phyloP scores from a whole-genome alignment of 2,797 vertebrate species.

The Knipowitschia caucasica region DNA sequence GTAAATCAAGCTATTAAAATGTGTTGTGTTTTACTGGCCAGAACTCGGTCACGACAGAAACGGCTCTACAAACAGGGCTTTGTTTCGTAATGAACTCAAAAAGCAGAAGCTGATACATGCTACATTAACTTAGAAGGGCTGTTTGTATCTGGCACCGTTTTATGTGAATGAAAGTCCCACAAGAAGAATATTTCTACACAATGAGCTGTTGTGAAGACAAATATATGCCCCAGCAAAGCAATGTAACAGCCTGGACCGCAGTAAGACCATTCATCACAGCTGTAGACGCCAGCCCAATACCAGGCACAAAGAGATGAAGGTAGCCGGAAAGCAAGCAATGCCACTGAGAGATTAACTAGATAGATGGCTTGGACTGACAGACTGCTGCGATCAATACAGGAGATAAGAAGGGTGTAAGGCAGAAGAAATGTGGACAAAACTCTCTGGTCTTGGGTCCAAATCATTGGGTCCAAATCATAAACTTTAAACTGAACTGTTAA shows the following conservation, averaged over 20 bases:
- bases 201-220: conserved; percentile 35
- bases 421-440: conserved; percentile 7
- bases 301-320: conserved; percentile 24
- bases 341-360: conserved; percentile 19
- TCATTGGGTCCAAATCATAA: too few species aligned
- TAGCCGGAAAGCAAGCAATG: conserved; percentile 10
- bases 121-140: conserved; percentile 33
- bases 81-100: conserved; percentile 20
- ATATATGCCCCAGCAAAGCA: conserved; percentile 20
- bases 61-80: conserved; percentile 14
- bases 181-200: conserved; percentile 22
- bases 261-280: conserved; percentile 32
- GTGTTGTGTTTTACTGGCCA: conserved; percentile 1
- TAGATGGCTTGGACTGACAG: conserved; percentile 11
- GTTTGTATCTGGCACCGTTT: conserved; percentile 42
- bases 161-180: conserved; percentile 39
- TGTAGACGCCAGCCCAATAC: neutral
- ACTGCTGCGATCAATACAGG: conserved; percentile 18
- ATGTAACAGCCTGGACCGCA: conserved; percentile 30
- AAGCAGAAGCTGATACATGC: conserved; percentile 52
- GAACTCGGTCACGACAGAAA: neutral
- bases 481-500: too few species aligned
- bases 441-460: too few species aligned
- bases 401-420: conserved; percentile 13
- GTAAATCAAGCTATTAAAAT: conserved; percentile 20